Evolutionary conservation across 1,140 invertebrate genomes (phyloP).

Genomic region (Hirudo medicinalis): DNA sequence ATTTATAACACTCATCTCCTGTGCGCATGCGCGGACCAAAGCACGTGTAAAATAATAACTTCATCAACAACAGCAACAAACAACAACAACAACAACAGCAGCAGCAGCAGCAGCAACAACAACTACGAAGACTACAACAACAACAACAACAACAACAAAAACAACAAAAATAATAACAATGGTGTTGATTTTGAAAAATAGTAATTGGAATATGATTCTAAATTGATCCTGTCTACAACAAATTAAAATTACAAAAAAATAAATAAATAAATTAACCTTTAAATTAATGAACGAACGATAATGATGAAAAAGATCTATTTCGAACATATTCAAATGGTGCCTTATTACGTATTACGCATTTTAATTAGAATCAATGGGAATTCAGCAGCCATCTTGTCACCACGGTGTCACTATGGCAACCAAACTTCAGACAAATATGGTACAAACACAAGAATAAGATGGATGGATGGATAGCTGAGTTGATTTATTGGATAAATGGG

Average conservation of each 20-base stretch:
- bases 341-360: too few relatives aligned
- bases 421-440: background rate
- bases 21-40: too few relatives aligned
- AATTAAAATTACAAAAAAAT: background rate
- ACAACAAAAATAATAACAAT: too few relatives aligned
- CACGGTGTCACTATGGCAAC: background rate
- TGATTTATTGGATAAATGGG: constrained; percentile 1
- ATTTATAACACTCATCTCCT: too few relatives aligned
- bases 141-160: too few relatives aligned
- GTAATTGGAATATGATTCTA: background rate
- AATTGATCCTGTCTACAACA: background rate
- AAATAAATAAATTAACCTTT: too few relatives aligned
- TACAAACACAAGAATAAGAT: background rate
- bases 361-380: too few relatives aligned
- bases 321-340: too few relatives aligned
- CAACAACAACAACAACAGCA: background rate
- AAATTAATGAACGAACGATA: too few relatives aligned
- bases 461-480: background rate
- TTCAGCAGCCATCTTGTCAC: background rate
- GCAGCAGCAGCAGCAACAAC: background rate
- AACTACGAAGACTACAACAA: too few relatives aligned
- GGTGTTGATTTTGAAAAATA: too few relatives aligned
- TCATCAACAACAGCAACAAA: background rate
- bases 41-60: constrained; percentile 1
- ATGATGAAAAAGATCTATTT: background rate